Evolutionary conservation across 2,797 vertebrate species (phyloP).

Genomic region (Strix occidentalis): DNA sequence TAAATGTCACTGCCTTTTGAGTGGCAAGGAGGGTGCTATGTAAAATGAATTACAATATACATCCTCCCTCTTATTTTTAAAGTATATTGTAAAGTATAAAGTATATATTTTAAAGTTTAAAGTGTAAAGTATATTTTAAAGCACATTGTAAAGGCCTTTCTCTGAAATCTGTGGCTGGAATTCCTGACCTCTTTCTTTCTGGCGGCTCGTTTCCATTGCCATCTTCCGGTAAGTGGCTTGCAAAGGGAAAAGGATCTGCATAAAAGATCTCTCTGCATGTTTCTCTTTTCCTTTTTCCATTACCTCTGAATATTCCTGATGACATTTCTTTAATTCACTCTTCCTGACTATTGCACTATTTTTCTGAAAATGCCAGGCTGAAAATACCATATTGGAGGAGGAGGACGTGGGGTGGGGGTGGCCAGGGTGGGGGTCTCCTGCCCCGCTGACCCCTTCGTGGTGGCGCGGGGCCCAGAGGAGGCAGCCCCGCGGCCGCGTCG

Average conservation of each 20-base stretch:
- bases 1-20: background rate
- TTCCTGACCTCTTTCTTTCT: background rate
- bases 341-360: background rate
- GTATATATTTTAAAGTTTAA: no score
- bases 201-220: background rate
- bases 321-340: background rate
- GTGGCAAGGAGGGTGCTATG: background rate
- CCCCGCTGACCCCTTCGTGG: background rate
- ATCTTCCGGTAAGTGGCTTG: background rate
- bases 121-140: background rate
- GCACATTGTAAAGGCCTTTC: background rate
- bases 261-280: background rate
- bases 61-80: background rate
- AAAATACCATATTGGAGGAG: background rate
- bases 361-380: background rate
- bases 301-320: background rate
- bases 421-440: background rate
- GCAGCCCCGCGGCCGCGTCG: no score
- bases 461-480: no score
- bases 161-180: background rate
- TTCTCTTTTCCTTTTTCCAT: background rate
- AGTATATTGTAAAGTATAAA: background rate
- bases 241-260: background rate
- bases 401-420: background rate
- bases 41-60: rapidly evolving